phyloP scores from a whole-genome alignment of 2,797 vertebrate genomes.

The Masticophis lateralis region DNA sequence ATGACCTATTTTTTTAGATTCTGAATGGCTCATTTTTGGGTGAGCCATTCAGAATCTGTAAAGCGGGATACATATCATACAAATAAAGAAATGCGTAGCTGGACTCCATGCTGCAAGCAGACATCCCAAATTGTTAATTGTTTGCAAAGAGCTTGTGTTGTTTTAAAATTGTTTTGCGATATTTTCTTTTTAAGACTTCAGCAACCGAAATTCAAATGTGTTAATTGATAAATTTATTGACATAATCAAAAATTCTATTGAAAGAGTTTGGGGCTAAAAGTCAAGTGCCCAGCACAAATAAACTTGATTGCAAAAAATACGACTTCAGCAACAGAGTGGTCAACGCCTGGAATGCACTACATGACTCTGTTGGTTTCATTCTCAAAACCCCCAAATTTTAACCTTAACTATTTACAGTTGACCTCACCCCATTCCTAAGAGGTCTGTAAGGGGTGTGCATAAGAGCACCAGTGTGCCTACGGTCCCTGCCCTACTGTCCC shows the following conservation, averaged over 20 bases:
- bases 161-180: background rate
- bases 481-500: too few relatives aligned
- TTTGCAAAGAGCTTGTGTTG: background rate
- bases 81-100: background rate
- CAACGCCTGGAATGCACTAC: too few relatives aligned
- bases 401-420: too few relatives aligned
- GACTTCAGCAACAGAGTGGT: too few relatives aligned
- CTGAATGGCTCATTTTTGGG: background rate
- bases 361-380: too few relatives aligned
- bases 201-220: background rate
- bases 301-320: too few relatives aligned
- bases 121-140: background rate
- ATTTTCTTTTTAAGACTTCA: background rate
- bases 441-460: too few relatives aligned
- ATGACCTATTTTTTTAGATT: background rate
- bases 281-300: background rate
- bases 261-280: background rate
- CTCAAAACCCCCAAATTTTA: too few relatives aligned
- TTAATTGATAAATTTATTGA: background rate
- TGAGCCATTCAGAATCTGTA: background rate
- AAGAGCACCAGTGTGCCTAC: too few relatives aligned
- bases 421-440: too few relatives aligned
- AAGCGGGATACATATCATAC: background rate
- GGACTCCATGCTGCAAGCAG: background rate
- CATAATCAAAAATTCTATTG: background rate